Base-by-base conservation (phyloP, 2,888 invertebrate genomes). In the Neria commutata region DNA sequence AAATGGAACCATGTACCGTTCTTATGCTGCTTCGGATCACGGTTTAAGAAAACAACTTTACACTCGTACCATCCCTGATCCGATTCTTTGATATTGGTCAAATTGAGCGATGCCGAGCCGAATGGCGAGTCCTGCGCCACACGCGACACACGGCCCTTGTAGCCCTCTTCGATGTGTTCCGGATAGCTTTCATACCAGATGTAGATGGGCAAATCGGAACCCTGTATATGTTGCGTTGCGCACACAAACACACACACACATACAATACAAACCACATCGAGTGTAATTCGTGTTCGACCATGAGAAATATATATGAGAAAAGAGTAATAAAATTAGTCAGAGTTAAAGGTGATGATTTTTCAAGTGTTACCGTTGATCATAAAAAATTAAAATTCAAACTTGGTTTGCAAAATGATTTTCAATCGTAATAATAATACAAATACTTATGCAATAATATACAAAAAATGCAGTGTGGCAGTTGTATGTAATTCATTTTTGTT, bases 141-240 rank as follows among this genome's bases (percentile, higher is more conserved):
- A 74, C 93, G 88, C 66, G 94, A 92, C 79, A 95, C 95, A 64
- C 95, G 86, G 72, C 93, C 94, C 83, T 95, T 94, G 85, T 95
- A 95, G 54, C 94, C 95, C 82, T 93, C 92, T 75, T 93, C 96
- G 83, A 94, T 93, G 87, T 96, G 97, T 68, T 96, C 94, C 73
- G 95, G 95, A 85, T 97, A 97, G 82, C 94, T 94, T 85, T 95
- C 95, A 88, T 95, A 97, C 93, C 95, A 95, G 85, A 96, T 95
- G 87, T 95, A 96, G 83, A 97, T 95, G 74, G 96, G 95, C 84
- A 94, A 91, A 86, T 95, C 94, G 86, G 94, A 90, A 82, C 94
- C 95, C 94, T 95, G 87, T 83, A 25, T 24, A 25, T 45, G 64
- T 55, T 42, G 19, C 33, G 40, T 46, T 51, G 53, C 37, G 37